phyloP scores from a whole-genome alignment of 2,888 invertebrate species.

The Drosophila koepferae region DNA sequence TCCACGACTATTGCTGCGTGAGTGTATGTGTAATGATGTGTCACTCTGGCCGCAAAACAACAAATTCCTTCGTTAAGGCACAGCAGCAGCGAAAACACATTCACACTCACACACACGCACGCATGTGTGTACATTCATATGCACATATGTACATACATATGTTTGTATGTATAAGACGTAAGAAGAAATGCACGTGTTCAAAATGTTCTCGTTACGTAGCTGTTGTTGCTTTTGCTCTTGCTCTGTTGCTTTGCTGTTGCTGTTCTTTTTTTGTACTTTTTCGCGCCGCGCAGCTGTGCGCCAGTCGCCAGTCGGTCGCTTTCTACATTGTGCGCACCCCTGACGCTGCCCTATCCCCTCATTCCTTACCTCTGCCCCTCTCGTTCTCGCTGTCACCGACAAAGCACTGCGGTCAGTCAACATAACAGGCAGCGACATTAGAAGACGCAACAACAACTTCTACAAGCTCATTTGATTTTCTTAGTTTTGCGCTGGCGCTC shows the following conservation, averaged over 20 bases:
- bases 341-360: slow-evolving; percentile 7
- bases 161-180: slow-evolving; percentile 43
- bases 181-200: slow-evolving; percentile 78
- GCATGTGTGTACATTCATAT: slow-evolving; percentile 16
- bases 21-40: slow-evolving; percentile 53
- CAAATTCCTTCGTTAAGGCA: slow-evolving; percentile 63
- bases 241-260: slow-evolving; percentile 50
- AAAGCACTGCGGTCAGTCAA: slow-evolving; percentile 65
- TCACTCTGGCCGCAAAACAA: slow-evolving; percentile 66
- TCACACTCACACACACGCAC: slow-evolving; percentile 28
- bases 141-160: slow-evolving; percentile 6
- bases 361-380: slow-evolving; percentile 8
- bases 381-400: slow-evolving; percentile 12
- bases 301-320: slow-evolving; percentile 78
- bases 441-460: slow-evolving; percentile 33
- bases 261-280: slow-evolving; percentile 61
- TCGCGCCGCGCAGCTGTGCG: slow-evolving; percentile 78
- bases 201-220: slow-evolving; percentile 74
- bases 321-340: slow-evolving; percentile 59
- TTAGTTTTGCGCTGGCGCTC: slow-evolving; percentile 53
- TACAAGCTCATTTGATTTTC: slow-evolving; percentile 51
- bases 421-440: slow-evolving; percentile 61
- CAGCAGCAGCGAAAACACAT: slow-evolving; percentile 3
- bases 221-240: slow-evolving; percentile 38
- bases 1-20: slow-evolving; percentile 5